A percentile compares a stretch with the other conserved stretches of the same genome.
phyloP scores from a whole-genome alignment of 2,797 vertebrate species.

The Clamator glandarius region DNA sequence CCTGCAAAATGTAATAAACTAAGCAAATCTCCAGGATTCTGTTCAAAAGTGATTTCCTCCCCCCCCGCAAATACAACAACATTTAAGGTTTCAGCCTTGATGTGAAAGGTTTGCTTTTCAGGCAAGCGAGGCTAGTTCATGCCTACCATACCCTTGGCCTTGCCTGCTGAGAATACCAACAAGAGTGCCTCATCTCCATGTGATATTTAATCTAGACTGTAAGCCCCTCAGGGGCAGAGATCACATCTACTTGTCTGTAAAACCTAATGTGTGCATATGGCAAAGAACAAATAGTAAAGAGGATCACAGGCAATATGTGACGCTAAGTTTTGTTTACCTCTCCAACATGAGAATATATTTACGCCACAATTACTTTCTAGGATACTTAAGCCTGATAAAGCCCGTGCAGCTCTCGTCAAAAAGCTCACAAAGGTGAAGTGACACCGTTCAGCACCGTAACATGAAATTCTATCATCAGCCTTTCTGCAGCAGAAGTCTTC shows the following conservation, averaged over 20 bases:
- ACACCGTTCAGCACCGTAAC: background rate
- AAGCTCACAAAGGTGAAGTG: background rate
- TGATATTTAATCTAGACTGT: constrained; percentile 44
- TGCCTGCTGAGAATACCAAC: constrained; percentile 35
- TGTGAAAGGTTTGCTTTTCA: background rate
- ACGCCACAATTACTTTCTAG: background rate
- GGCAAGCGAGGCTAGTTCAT: background rate
- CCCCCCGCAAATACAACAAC: background rate
- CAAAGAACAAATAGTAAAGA: constrained; percentile 52
- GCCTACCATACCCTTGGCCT: background rate
- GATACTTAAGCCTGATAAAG: background rate
- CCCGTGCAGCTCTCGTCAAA: background rate
- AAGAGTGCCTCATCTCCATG: constrained; percentile 21
- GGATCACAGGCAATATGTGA: constrained; percentile 24
- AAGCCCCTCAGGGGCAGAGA: constrained; percentile 48
- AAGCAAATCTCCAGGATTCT: background rate
- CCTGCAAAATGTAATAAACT: background rate
- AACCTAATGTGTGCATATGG: constrained; percentile 61
- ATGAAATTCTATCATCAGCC: background rate
- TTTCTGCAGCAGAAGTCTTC: background rate
- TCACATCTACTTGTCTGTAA: constrained; percentile 55
- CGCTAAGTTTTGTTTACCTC: constrained; percentile 37
- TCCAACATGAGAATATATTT: background rate
- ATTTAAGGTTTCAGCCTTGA: background rate
- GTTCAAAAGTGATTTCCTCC: background rate